Evolutionary conservation across 2,113 vertebrate genomes (phyloP).

Genomic region (Sclerurus mexicanus): DNA sequence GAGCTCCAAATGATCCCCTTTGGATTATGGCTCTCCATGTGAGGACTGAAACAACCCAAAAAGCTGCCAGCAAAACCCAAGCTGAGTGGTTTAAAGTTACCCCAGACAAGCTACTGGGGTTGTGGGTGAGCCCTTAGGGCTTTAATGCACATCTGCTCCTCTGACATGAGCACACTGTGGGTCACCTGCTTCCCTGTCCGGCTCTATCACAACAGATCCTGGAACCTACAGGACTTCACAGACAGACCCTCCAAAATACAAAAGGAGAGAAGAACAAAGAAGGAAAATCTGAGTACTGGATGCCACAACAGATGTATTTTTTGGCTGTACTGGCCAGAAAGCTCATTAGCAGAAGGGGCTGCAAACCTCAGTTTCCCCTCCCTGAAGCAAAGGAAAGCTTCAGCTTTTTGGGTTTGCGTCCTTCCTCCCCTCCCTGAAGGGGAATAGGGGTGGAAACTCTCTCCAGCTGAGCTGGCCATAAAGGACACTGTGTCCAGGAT

Average conservation of each 20-base stretch:
- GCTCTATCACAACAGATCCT: not conserved
- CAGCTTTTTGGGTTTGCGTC: not conserved
- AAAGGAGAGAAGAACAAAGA: not conserved
- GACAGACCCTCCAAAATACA: not conserved
- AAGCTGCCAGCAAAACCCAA: not conserved
- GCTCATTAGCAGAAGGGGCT: not conserved
- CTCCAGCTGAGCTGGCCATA: not conserved
- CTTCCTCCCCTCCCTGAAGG: not conserved
- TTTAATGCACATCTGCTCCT: not conserved
- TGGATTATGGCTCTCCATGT: not conserved
- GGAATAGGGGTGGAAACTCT: not conserved
- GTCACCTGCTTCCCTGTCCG: rapidly evolving
- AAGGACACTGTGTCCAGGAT: not conserved
- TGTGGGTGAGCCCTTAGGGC: not conserved
- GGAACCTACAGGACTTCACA: not conserved
- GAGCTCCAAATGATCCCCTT: not conserved
- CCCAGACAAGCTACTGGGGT: not conserved
- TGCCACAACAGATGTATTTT: not conserved
- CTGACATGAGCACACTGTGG: not conserved
- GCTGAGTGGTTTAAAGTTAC: not conserved
- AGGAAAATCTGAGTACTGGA: not conserved
- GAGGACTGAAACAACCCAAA: not conserved
- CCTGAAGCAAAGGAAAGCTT: not conserved
- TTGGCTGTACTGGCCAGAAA: not conserved
- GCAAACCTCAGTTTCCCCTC: not conserved